phyloP scores from a whole-genome alignment of 2,113 vertebrate species.

The Narcine bancroftii region DNA sequence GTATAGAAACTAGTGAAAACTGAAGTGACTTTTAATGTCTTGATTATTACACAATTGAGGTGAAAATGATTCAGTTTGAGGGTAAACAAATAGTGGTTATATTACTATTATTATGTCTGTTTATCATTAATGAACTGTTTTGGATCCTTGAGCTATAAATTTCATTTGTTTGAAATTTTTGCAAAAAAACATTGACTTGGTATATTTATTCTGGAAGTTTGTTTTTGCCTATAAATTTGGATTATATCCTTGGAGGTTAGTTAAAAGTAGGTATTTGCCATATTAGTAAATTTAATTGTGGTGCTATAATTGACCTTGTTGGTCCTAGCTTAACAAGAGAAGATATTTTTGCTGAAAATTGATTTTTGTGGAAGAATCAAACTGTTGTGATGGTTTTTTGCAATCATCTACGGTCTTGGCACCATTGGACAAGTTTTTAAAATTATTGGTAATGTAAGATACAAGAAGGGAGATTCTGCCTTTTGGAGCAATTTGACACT shows the following conservation, averaged over 20 bases:
- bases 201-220: background rate
- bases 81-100: constrained; percentile 38
- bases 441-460: background rate
- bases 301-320: background rate
- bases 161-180: constrained; percentile 36
- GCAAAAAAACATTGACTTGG: constrained; percentile 33
- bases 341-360: background rate
- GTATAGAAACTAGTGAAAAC: constrained; percentile 35
- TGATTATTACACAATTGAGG: constrained; percentile 35
- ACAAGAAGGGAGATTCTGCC: background rate
- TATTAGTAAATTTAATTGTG: background rate
- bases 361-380: background rate
- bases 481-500: background rate
- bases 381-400: background rate
- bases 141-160: constrained; percentile 35
- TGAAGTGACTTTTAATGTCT: constrained; percentile 38
- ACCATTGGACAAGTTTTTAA: background rate
- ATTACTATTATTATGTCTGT: constrained; percentile 34
- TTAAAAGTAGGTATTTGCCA: background rate
- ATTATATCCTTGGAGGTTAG: background rate
- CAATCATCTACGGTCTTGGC: background rate
- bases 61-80: constrained; percentile 36
- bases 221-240: background rate
- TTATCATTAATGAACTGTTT: constrained; percentile 23
- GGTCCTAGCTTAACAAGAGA: background rate